Conservation (phyloP, 1,140 invertebrate species). For the Diachasmimorpha longicaudata region DNA sequence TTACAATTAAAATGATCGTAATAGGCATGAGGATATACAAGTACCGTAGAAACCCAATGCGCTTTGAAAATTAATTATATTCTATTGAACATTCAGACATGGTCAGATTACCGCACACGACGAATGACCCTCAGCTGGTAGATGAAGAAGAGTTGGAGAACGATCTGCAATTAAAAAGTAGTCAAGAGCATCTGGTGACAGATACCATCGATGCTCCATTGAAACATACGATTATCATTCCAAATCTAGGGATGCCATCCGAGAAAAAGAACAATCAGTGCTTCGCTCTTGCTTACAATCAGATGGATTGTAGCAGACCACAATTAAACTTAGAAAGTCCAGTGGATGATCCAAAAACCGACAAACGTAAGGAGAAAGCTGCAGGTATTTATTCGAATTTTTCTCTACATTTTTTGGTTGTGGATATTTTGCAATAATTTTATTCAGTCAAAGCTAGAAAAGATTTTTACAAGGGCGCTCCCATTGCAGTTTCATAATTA, state of each 20-base stretch:
- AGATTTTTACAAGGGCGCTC: too few relatives aligned
- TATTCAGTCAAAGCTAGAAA: too few relatives aligned
- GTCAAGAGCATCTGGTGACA: background rate
- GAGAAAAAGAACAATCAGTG: slow-evolving; percentile 13
- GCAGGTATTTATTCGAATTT: background rate
- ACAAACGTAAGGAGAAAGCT: slow-evolving; percentile 2
- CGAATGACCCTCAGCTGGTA: slow-evolving; percentile 42
- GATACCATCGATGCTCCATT: slow-evolving; percentile 8
- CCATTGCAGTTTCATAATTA: too few relatives aligned
- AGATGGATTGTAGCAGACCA: slow-evolving; percentile 23
- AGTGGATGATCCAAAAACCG: slow-evolving; percentile 21
- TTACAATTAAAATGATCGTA: too few relatives aligned
- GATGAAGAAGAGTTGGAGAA: slow-evolving; percentile 34
- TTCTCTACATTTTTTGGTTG: background rate
- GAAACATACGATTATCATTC: slow-evolving; percentile 27
- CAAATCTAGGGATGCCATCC: slow-evolving; percentile 14
- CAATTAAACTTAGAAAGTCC: slow-evolving; percentile 9
- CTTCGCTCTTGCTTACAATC: slow-evolving; percentile 23
- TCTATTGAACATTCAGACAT: slow-evolving; percentile 43
- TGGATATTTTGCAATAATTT: too few relatives aligned
- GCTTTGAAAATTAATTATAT: too few relatives aligned
- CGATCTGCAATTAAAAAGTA: slow-evolving; percentile 24
- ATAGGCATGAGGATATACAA: too few relatives aligned
- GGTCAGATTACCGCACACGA: slow-evolving; percentile 52
- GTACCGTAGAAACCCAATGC: too few relatives aligned